Percentiles rank a stretch among this genome's conserved stretches.
These are phyloP conservation scores for Archegozetes longisetosus DNA, from an alignment of 1,140 invertebrate genomes.

Conservation along the genomic window DNA sequence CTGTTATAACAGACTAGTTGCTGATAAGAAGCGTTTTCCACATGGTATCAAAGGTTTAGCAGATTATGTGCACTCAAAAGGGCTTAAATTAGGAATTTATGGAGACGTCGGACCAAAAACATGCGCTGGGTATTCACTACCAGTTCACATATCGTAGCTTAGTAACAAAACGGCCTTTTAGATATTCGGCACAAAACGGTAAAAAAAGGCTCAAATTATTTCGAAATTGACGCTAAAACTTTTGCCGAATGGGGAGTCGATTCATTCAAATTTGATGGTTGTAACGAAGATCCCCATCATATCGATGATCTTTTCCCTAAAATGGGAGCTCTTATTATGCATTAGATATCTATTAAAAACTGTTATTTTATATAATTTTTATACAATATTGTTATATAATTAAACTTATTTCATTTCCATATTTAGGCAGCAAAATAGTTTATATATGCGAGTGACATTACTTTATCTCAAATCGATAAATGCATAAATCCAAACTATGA, in stretches of 20 bases:
- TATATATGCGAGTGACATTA: constrained; percentile 34
- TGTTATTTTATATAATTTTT: not conserved
- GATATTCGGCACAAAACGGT: constrained; percentile 35
- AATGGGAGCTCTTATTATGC: constrained; percentile 24
- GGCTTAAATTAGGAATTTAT: constrained; percentile 43
- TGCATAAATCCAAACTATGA: constrained; percentile 37
- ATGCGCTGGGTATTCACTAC: constrained; percentile 40
- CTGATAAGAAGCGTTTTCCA: constrained; percentile 72
- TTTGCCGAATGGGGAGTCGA: constrained; percentile 45
- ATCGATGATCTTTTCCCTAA: constrained; percentile 27
- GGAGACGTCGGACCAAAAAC: constrained; percentile 39
- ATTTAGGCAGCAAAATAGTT: constrained; percentile 26
- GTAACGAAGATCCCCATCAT: constrained; percentile 31
- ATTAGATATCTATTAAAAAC: not conserved
- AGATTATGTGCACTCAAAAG: no score
- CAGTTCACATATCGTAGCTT: no score
- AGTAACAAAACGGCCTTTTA: no score
- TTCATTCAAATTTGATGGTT: constrained; percentile 43
- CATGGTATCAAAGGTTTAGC: constrained; percentile 73
- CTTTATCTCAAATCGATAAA: constrained; percentile 25
- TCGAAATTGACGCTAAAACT: constrained; percentile 38
- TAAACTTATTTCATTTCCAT: not conserved
- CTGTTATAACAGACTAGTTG: constrained; percentile 48
- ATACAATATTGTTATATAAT: no score
- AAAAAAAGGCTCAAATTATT: constrained; percentile 28